Percentiles rank a stretch among this genome's conserved stretches.
These are phyloP conservation scores for Athalia cordata DNA, from an alignment of 2,888 invertebrate genomes.

Conservation along the genomic window DNA sequence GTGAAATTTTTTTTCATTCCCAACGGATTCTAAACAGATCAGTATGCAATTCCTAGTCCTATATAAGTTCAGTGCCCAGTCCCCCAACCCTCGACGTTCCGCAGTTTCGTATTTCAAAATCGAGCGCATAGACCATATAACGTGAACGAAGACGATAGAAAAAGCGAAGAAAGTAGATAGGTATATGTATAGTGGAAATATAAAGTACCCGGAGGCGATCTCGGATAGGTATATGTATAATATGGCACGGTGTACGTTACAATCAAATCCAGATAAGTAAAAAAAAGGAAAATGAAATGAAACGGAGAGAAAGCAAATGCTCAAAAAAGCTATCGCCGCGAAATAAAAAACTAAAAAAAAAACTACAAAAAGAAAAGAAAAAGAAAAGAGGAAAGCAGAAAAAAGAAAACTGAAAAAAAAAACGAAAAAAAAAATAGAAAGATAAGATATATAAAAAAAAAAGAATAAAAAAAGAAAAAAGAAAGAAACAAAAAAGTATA, in stretches of 20 bases:
- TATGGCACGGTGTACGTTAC: constrained; percentile 63
- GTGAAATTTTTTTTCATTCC: neutral
- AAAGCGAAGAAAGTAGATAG: constrained; percentile 6
- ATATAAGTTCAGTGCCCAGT: neutral
- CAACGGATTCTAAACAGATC: no score
- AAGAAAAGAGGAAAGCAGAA: constrained; percentile 41
- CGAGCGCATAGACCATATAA: neutral
- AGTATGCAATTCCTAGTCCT: neutral
- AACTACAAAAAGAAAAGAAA: constrained; percentile 62
- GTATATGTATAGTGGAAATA: constrained; percentile 10
- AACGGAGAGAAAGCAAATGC: constrained; percentile 49
- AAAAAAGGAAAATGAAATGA: constrained; percentile 57
- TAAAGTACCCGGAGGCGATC: constrained; percentile 46
- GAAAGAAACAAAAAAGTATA: constrained; percentile 31
- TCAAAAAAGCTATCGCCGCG: constrained; percentile 29
- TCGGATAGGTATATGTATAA: constrained; percentile 28
- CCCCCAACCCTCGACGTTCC: neutral
- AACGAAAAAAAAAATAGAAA: constrained; percentile 54
- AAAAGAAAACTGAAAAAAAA: constrained; percentile 39
- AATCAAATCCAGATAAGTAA: constrained; percentile 67
- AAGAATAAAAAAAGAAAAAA: constrained; percentile 59
- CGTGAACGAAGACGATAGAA: neutral
- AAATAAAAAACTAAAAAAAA: constrained; percentile 24
- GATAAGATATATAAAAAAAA: constrained; percentile 46
- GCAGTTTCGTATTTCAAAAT: neutral